phyloP scores from a whole-genome alignment of 1,140 invertebrate species.

The Phthorimaea operculella region DNA sequence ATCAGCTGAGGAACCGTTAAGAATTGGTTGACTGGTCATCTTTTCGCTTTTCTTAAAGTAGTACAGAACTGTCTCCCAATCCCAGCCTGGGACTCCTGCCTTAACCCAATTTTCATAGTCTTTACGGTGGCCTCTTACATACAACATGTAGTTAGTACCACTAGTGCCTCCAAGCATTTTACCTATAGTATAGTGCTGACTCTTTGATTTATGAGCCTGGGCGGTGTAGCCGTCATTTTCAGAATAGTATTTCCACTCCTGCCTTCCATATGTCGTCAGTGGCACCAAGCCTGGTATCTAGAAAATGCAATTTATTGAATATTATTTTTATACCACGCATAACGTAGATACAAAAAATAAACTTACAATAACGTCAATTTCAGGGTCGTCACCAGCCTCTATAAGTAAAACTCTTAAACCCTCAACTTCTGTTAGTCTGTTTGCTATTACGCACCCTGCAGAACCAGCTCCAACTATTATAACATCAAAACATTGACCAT shows the following conservation, averaged over 20 bases:
- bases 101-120: slow-evolving; percentile 91
- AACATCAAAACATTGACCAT: too few relatives aligned
- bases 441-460: too few relatives aligned
- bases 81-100: slow-evolving; percentile 85
- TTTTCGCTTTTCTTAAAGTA: slow-evolving; percentile 90
- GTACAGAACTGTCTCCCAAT: slow-evolving; percentile 79
- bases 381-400: too few relatives aligned
- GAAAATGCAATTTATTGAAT: neutral
- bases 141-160: slow-evolving; percentile 93
- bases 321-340: too few relatives aligned
- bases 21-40: slow-evolving; percentile 78
- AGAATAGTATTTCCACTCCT: neutral
- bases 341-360: too few relatives aligned
- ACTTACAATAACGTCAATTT: too few relatives aligned
- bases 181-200: slow-evolving; percentile 69
- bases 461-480: too few relatives aligned
- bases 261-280: neutral
- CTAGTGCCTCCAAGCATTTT: slow-evolving; percentile 89
- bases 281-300: neutral
- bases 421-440: too few relatives aligned
- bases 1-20: slow-evolving; percentile 53
- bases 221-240: neutral
- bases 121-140: slow-evolving; percentile 80
- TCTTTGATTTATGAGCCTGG: neutral
- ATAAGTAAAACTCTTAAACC: too few relatives aligned